Evolutionary conservation across 2,888 invertebrate genomes (phyloP), one percentile per base, ranked within the genome.

Genomic region (Lypha dubia): DNA sequence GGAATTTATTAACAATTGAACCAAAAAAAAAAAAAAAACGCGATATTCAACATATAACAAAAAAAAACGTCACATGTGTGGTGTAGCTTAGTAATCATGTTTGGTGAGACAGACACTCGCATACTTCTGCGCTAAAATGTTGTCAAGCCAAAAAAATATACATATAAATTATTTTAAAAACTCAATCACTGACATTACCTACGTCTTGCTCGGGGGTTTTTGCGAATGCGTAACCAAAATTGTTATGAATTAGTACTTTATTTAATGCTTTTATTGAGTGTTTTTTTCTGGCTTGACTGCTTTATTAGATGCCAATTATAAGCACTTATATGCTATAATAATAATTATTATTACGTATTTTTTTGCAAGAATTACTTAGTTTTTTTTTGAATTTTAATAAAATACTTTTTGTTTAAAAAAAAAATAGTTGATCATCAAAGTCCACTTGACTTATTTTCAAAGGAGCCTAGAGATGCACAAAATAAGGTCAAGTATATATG

Each of bases 11-110:
- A 65, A 65, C 58, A 74, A 79, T 68, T 68, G 49, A 58, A 35
- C 22, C 22, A 49, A 71, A 24, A 58, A 58, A 49, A 46, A 68
- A 49, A 32, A 46, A 24, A 35, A 13, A 32, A n/a, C 35, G n/a
- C n/a, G n/a, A n/a, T n/a, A n/a, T n/a, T n/a, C n/a, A n/a, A 38
- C 6, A 38, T 13, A 32, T n/a, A 67, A 70, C 22, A 65, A 41
- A 32, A 38, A 56, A 38, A 71, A 58, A 51, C 46, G 35, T 56
- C 56, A 60, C 60, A 49, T 60, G 38, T 58, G 53, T 79, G 74
- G 79, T 70, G 83, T 83, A 83, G 83, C 79, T 83, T 75, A 79
- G 79, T 74, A 8, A 79, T 83, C 63, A 56, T 70, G 60, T 28
- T 68, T 35, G 49, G 24, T 51, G 15, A 63, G 41, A 65, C 44